phyloP scores from a whole-genome alignment of 2,888 invertebrate genomes.

The Trissolcus japonicus region DNA sequence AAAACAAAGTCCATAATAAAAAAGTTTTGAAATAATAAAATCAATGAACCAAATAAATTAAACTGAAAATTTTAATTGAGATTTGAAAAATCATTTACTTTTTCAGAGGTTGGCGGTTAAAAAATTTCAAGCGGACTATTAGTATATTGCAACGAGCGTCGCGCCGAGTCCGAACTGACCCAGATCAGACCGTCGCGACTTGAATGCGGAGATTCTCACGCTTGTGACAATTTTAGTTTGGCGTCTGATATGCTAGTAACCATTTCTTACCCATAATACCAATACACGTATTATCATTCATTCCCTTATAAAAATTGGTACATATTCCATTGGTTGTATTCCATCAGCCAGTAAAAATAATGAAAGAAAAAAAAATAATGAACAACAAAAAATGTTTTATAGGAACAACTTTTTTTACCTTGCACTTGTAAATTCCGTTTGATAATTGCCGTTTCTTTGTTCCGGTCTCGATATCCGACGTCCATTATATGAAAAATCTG shows the following conservation, averaged over 20 bases:
- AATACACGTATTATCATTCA: neutral
- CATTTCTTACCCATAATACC: neutral
- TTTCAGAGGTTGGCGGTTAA: neutral
- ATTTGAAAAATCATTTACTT: neutral
- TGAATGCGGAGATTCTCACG: conserved; percentile 46
- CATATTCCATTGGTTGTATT: no score
- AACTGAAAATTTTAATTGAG: neutral
- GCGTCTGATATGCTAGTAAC: conserved; percentile 43
- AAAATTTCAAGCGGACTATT: conserved; percentile 32
- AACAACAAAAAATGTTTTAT: no score
- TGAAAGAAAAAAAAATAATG: neutral
- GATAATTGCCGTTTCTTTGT: conserved; percentile 42
- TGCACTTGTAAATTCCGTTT: conserved; percentile 7
- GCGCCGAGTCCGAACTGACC: conserved; percentile 42
- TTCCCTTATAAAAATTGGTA: no score
- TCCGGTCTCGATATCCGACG: conserved; percentile 10
- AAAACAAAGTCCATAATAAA: no score
- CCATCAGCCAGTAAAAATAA: neutral
- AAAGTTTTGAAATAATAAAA: neutral
- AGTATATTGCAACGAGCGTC: conserved; percentile 37
- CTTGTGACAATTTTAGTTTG: conserved; percentile 42
- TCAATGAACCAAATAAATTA: neutral
- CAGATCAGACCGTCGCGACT: conserved; percentile 42
- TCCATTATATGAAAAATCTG: conserved; percentile 42
- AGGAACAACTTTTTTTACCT: neutral